phyloP scores from a whole-genome alignment of 53 echinoderm and acorn worm species.

The Pentamera pediparva region DNA sequence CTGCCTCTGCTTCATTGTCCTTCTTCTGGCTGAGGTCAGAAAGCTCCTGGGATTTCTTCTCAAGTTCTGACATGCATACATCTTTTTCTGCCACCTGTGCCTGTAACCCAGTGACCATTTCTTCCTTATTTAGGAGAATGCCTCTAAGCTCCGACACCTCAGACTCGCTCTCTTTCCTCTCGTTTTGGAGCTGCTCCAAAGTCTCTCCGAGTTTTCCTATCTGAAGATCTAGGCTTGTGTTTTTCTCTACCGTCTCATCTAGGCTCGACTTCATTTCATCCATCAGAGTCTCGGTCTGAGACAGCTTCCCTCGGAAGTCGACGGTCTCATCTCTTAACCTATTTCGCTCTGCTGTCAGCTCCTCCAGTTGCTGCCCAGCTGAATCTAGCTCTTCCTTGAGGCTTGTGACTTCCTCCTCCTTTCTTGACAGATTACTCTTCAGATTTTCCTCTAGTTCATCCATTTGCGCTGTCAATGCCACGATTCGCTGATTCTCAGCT shows the following conservation, averaged over 20 bases:
- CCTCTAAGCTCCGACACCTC: conserved; percentile 1
- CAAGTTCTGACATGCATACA: not conserved
- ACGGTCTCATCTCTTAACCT: not conserved
- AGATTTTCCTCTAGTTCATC: no score
- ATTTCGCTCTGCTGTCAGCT: conserved; percentile 25
- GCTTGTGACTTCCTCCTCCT: conserved; percentile 13
- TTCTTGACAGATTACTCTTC: conserved; percentile 37
- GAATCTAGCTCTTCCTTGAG: conserved; percentile 30
- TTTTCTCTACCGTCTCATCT: conserved; percentile 24
- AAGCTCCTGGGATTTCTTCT: conserved; percentile 1
- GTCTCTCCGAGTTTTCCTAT: not conserved
- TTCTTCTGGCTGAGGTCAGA: not conserved
- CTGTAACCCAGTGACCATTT: not conserved
- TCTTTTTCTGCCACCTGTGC: not conserved
- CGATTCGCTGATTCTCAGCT: no score
- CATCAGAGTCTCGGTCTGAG: conserved; percentile 8
- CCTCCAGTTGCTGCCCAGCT: conserved; percentile 36
- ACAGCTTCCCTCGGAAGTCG: conserved; percentile 29
- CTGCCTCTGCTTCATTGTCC: conserved; percentile 24
- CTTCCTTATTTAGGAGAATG: not conserved
- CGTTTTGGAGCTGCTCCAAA: not conserved
- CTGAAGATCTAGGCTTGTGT: conserved; percentile 34
- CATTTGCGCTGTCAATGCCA: no score
- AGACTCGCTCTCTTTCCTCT: not conserved
- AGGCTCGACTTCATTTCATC: conserved; percentile 33